Base-by-base conservation (phyloP, 2,888 invertebrate genomes). In the Andrena minutula region DNA sequence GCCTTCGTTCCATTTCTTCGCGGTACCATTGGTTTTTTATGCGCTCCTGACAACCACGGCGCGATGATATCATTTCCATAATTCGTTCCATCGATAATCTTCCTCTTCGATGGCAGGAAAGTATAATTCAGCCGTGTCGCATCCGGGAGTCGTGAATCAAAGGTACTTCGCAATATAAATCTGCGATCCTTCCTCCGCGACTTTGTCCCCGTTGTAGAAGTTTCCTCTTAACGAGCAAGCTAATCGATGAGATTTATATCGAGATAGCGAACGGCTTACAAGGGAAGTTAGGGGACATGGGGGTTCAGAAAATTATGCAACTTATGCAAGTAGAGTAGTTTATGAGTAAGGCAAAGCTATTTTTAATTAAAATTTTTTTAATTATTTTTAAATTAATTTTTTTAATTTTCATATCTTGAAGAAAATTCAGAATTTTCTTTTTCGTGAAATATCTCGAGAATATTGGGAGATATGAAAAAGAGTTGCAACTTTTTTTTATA, bases 1-100 rank as follows among this genome's bases (percentile, higher is more conserved):
- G 23, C 47, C 61, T 47, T 47, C 51, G 60, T 58, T 60, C 65
- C 7, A 56, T 47, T 70, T 78, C 41, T 32, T 75, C 58, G 26
- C n/a, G 49, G 53, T 10, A 32, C 2, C 12, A 26, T 56, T 49
- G 47, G 23, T 61, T 51, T 20, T 28, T 20, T 28, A 35, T n/a
- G 49, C 12, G n/a, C 30, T 35, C 16, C 53, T 26, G n/a, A 12
- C 26, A 10, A 53, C n/a, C 51, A 5, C 5, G 26, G 35, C 26
- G 35, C 30, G 16, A 51, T 49, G 30, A 71, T 63, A 47, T 28
- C 5, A n/a, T 51, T 26, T 4, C 28, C 53, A 6, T 28, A 47
- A 20, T 28, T 56, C 10, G 8, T 56, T 23, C 23, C 56, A 56
- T 56, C 56, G 23, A 56, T 56, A 23, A 56, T 56, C 23, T 26